A percentile compares a stretch with the other conserved stretches of the same genome.
These are phyloP conservation scores for Tychaedon coryphoeus DNA, from an alignment of 2,113 vertebrate species.

Conservation along the genomic window DNA sequence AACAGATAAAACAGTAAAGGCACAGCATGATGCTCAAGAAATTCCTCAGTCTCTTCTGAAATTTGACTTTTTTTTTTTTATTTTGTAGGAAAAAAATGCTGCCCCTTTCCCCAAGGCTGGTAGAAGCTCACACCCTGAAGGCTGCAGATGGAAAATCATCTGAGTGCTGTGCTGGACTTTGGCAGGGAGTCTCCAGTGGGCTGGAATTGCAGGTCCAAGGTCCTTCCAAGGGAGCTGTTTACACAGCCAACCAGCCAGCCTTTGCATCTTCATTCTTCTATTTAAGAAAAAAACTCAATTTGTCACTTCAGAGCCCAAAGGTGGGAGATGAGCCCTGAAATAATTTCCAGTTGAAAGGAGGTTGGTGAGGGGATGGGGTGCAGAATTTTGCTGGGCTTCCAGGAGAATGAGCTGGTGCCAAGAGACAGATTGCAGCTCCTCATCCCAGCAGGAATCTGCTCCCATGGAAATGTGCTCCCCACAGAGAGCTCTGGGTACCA, in stretches of 20 bases:
- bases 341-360: background rate
- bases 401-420: background rate
- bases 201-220: background rate
- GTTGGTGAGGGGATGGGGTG: background rate
- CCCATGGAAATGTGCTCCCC: background rate
- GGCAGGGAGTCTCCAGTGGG: background rate
- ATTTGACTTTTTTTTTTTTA: background rate
- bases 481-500: background rate
- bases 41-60: background rate
- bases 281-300: background rate
- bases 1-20: background rate
- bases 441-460: background rate
- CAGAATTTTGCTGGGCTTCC: background rate
- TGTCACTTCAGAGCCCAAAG: background rate
- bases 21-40: background rate
- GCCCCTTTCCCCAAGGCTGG: background rate
- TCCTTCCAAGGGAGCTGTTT: background rate
- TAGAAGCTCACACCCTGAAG: background rate
- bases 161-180: background rate
- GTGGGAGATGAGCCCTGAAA: background rate
- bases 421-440: background rate
- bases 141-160: background rate
- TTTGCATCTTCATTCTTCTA: background rate
- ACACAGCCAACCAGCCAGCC: background rate
- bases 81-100: background rate